Base-by-base conservation (phyloP, 2,113 vertebrate species). In the Hyperoodon ampullatus region DNA sequence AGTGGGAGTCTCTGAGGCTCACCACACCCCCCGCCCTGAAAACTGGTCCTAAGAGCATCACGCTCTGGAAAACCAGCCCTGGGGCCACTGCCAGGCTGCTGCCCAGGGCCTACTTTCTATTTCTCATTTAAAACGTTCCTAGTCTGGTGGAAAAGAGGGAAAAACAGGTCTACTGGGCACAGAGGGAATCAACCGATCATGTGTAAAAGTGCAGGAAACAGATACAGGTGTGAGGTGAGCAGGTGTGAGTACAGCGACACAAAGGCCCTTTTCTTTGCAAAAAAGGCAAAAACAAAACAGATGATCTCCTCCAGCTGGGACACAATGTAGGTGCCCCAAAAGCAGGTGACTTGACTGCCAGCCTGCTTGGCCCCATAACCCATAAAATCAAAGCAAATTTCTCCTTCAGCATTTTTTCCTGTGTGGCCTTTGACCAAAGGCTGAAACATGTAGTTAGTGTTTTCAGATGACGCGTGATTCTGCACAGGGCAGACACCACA, bases 221-320 rank as follows among this genome's bases (percentile, higher is more conserved):
- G 58, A 53, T 72, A 11, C n/a, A 18, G 16, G 33, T 42, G 8
- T 33, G 26, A 55, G 42, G 23, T 87, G 70, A 89, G 63, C 1
- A 0, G 47, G 21, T 68, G 23, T 53, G 30, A 39, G 50, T 1
- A 81, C 10, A 65, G n/a, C 0, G 28, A 87, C 24, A 50, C 50
- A 24, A 63, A 95, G 65, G 74, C 39, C 28, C 28, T 61, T 63
- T 87, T 65, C 86, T 97, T 86, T 94, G 55, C n/a, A 91, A 55
- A 97, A 97, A 88, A 75, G 39, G 66, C 15, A 65, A 74, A 92
- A 71, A 68, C 35, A 53, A 26, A 85, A 30, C 30, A 39, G 4
- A 63, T 35, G 77, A 26, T 50, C 33, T 75, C 44, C 71, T 66
- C 44, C 33, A 86, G 77, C 66, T 42, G 33, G 44, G 63, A 65